Conservation (phyloP, 1,140 invertebrate species). For the Drosophila punjabiensis region DNA sequence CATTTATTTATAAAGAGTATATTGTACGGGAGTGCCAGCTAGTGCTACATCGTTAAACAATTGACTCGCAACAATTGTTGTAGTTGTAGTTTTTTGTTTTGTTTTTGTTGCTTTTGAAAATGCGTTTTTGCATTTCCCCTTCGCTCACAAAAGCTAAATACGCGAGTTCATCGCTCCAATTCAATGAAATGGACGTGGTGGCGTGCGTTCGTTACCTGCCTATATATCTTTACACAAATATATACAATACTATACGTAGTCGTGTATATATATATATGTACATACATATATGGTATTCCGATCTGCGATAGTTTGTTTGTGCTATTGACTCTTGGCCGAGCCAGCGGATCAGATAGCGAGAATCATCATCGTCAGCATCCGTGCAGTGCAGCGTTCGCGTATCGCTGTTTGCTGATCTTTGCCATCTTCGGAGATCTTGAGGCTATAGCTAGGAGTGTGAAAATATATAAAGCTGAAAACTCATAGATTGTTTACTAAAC, state of each 20-base stretch:
- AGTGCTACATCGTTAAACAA: conserved; percentile 62
- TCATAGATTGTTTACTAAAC: neutral
- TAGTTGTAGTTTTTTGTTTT: conserved; percentile 37
- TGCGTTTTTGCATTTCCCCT: conserved; percentile 59
- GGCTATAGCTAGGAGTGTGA: conserved; percentile 1
- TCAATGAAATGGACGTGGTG: conserved; percentile 61
- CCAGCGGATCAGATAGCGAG: conserved; percentile 35
- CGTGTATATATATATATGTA: neutral
- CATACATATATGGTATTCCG: conserved; percentile 23
- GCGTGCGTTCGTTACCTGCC: conserved; percentile 26
- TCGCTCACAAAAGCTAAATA: conserved; percentile 53
- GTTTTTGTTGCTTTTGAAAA: conserved; percentile 33
- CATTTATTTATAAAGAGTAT: conserved; percentile 17
- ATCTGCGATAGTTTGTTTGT: conserved; percentile 54
- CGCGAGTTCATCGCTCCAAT: conserved; percentile 82
- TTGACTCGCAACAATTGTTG: conserved; percentile 47
- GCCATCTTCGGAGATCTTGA: conserved; percentile 30
- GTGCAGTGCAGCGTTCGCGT: conserved; percentile 19
- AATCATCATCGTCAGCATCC: conserved; percentile 34
- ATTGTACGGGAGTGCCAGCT: conserved; percentile 11
- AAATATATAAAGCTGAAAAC: neutral
- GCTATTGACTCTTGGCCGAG: conserved; percentile 53
- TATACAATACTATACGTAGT: conserved; percentile 13
- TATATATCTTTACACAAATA: conserved; percentile 28
- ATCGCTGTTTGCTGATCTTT: conserved; percentile 28